A percentile compares a stretch with the other conserved stretches of the same genome.
These are phyloP conservation scores for Drosophila barbarae DNA, from an alignment of 2,888 invertebrate genomes.

Conservation along the genomic window DNA sequence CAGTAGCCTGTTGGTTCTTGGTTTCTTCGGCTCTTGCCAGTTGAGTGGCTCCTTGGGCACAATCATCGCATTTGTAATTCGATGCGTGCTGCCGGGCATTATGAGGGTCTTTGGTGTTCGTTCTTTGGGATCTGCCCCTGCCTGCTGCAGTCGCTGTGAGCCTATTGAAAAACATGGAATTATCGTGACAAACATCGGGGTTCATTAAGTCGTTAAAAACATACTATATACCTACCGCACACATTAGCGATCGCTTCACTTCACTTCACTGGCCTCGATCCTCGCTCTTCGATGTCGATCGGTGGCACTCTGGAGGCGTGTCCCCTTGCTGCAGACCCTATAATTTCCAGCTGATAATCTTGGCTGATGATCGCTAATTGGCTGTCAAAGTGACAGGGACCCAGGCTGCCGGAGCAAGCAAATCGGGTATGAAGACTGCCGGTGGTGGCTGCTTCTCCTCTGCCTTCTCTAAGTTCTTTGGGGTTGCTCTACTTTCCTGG, in stretches of 20 bases:
- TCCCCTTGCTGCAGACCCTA: slow-evolving; percentile 28
- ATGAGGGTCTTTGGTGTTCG: slow-evolving; percentile 31
- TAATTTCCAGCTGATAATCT: slow-evolving; percentile 44
- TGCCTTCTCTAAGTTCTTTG: background rate
- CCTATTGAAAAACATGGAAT: slow-evolving; percentile 63
- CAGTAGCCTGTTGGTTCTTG: background rate
- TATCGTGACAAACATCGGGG: slow-evolving; percentile 65
- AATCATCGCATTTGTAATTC: slow-evolving; percentile 38
- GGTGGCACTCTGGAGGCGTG: slow-evolving; percentile 29
- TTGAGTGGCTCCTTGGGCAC: slow-evolving; percentile 35
- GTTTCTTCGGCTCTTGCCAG: background rate
- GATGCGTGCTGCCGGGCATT: slow-evolving; percentile 35
- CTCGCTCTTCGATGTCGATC: background rate
- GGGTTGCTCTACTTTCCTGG: slow-evolving; percentile 22
- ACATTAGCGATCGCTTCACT: slow-evolving; percentile 7
- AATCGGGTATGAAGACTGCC: background rate
- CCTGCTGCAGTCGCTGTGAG: slow-evolving; percentile 29
- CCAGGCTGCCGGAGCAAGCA: slow-evolving; percentile 41
- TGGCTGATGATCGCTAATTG: slow-evolving; percentile 62
- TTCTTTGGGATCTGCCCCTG: slow-evolving; percentile 1
- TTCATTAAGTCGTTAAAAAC: slow-evolving; percentile 39
- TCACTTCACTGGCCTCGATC: slow-evolving; percentile 9
- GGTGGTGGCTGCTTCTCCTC: background rate
- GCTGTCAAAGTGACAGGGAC: slow-evolving; percentile 57
- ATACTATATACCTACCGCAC: slow-evolving; percentile 9